Evolutionary conservation across 2,797 vertebrate species (phyloP).

Genomic region (Apodemus agrarius): DNA sequence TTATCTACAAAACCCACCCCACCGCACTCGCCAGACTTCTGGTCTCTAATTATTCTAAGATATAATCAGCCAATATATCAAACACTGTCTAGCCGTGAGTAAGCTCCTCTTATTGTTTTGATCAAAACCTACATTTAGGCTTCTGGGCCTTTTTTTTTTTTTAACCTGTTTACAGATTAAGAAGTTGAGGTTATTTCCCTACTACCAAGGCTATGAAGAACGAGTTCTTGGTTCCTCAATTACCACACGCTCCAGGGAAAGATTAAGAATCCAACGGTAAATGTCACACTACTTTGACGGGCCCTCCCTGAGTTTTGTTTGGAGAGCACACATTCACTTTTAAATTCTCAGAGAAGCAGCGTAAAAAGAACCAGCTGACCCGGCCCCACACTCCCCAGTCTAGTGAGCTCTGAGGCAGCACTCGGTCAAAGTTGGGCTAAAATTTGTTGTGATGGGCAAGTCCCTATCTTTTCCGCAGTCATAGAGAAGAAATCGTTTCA

Average conservation of each 20-base stretch:
- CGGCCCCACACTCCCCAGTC: conserved; percentile 1
- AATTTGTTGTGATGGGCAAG: not conserved
- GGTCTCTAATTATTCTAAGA: conserved; percentile 2
- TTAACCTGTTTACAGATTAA: not conserved
- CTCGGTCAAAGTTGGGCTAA: conserved; percentile 18
- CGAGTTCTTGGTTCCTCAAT: not conserved
- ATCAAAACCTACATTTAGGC: conserved; percentile 51
- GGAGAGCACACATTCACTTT: not conserved
- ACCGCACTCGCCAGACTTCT: not conserved
- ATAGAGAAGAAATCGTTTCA: conserved; percentile 33
- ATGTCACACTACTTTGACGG: not conserved
- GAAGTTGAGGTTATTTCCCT: conserved; percentile 43
- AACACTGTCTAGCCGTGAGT: not conserved
- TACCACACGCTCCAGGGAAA: not conserved
- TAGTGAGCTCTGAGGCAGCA: not conserved
- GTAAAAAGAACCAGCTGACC: not conserved
- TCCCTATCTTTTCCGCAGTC: conserved; percentile 23
- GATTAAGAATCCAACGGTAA: not conserved
- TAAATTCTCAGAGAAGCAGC: conserved; percentile 25
- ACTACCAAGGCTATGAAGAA: not conserved
- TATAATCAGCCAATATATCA: conserved; percentile 45
- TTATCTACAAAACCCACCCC: not conserved
- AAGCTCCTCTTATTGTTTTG: conserved; percentile 51
- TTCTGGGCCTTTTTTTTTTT: not conserved
- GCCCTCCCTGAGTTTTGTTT: conserved; percentile 7